Base-by-base conservation (phyloP, 2,888 invertebrate species). In the Oscheius sp. region DNA sequence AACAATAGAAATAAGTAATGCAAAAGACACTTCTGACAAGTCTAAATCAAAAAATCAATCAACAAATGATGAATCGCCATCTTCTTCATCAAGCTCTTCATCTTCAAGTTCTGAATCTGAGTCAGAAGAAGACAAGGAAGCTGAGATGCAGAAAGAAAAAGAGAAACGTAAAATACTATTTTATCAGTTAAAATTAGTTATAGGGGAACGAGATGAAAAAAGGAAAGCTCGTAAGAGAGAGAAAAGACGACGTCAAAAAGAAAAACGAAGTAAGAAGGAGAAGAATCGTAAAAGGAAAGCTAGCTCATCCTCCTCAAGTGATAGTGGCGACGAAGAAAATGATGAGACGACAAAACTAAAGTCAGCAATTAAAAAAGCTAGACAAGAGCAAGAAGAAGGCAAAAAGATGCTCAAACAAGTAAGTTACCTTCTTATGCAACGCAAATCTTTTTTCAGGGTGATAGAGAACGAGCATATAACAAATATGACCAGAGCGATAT, bases 401-500 rank as follows among this genome's bases (percentile, higher is more conserved):
- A 65, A 73, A 88, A 90, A 75, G 67, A 67, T 77, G 33, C 68
- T 70, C 6, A 74, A 74, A 64, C 75, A 75, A 70, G 81, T 77
- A 46, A 20, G 66, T 25, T 25, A 6, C 17, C 25, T 23, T 8
- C 23, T 48, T 29, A 25, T 25, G 5, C 29, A 64, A 33, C 31
- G 1, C 15, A 33, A 58, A 42, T 27, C 33, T 45, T 23, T 27
- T 68, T 82, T 58, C 48, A 82, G 82, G 93, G 69, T 87, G 97
- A 97, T 84, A 90, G 96, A 17, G 94, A 95, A 84, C 90, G 96
- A 2, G 92, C 93, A 0, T 98, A 95, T 88, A 96, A 97, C 88
- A 94, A 94, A 84, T 88, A 87, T 87, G 87, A 87, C 72, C 87
- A 88, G 45, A 91, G 91, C 0, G 61, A 61, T 17, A 8, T 17